phyloP scores from a whole-genome alignment of 2,888 invertebrate genomes.

The Sminthurides aquaticus region DNA sequence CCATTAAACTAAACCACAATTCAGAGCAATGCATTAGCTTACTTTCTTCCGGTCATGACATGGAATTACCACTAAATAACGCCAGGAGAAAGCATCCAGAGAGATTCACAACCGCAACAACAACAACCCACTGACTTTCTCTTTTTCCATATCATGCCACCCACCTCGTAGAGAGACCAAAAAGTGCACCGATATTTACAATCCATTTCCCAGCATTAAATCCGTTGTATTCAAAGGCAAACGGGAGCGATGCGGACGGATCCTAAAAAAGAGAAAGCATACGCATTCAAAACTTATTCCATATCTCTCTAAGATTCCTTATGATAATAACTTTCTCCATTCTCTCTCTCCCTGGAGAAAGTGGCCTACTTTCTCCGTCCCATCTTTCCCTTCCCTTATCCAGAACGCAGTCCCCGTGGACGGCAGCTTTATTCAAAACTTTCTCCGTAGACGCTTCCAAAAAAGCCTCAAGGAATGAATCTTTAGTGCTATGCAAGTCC shows the following conservation, averaged over 20 bases:
- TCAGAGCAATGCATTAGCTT: not conserved
- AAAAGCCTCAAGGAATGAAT: too few species aligned
- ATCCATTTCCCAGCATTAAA: conserved; percentile 50
- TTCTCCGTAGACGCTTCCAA: too few species aligned
- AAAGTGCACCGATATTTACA: conserved; percentile 52
- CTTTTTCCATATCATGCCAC: too few species aligned
- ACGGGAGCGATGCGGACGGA: conserved; percentile 49
- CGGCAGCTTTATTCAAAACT: too few species aligned
- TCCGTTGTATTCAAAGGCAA: conserved; percentile 49
- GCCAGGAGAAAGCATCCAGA: too few species aligned
- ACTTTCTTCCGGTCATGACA: not conserved
- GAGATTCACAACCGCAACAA: too few species aligned
- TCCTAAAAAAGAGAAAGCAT: conserved; percentile 47
- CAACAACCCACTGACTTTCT: too few species aligned
- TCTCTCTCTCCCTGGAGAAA: not conserved
- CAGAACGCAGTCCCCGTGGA: too few species aligned
- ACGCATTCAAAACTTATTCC: not conserved
- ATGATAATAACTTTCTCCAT: not conserved
- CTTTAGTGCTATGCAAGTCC: too few species aligned
- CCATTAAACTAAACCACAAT: conserved; percentile 57
- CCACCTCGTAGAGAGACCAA: conserved; percentile 52
- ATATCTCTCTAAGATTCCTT: not conserved
- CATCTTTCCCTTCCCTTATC: too few species aligned
- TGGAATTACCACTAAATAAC: not conserved
- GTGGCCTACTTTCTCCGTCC: too few species aligned